A percentile compares a stretch with the other conserved stretches of the same genome.
Evolutionary conservation across 2,797 vertebrate genomes (phyloP).

Genomic region (Nannoperca australis): DNA sequence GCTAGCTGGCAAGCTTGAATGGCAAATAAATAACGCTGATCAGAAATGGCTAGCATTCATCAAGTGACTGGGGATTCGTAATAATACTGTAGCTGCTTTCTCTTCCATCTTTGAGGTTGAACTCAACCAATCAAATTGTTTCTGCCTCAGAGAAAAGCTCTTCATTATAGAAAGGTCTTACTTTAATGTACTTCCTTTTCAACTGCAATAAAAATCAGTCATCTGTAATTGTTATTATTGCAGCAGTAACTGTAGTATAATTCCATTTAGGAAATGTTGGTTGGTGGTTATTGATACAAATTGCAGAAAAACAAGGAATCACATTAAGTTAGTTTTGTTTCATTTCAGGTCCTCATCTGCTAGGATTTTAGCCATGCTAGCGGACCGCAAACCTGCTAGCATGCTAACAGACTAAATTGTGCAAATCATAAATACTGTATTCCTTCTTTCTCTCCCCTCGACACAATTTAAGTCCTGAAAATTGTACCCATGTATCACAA

Average conservation of each 20-base stretch:
- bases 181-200: conserved; percentile 17
- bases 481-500: conserved; percentile 5
- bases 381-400: too few species aligned
- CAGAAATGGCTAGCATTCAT: conserved; percentile 35
- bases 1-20: conserved; percentile 31
- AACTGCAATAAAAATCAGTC: conserved; percentile 28
- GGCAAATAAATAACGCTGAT: conserved; percentile 52
- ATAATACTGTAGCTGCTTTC: conserved; percentile 37
- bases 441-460: neutral
- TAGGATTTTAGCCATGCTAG: neutral
- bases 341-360: conserved; percentile 7
- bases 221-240: conserved; percentile 29
- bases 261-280: conserved; percentile 26
- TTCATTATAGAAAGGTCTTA: conserved; percentile 10
- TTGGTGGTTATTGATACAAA: conserved; percentile 33
- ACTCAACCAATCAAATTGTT: conserved; percentile 29
- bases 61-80: conserved; percentile 12
- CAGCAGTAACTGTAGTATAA: conserved; percentile 16
- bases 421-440: neutral
- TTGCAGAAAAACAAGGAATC: neutral
- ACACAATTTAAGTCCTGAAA: neutral
- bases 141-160: conserved; percentile 30
- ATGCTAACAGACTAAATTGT: neutral
- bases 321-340: conserved; percentile 1
- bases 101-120: conserved; percentile 27